Base-by-base conservation (phyloP, 1,140 invertebrate species). In the Drosophila erecta region DNA sequence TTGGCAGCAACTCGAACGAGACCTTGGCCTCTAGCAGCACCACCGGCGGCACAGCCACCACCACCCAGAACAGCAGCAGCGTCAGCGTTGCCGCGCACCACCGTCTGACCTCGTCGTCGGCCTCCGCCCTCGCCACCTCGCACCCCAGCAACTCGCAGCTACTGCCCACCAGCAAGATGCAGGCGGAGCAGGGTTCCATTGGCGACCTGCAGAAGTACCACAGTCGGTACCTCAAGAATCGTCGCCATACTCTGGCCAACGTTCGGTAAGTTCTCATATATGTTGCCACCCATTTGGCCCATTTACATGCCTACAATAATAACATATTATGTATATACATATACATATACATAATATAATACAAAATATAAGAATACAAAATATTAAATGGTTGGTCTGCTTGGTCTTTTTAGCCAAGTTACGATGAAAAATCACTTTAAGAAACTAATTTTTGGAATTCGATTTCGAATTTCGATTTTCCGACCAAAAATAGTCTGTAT, bases 131-230 rank as follows among this genome's bases (percentile, higher is more conserved):
- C 30, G 86, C 84, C 57, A 72, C 78, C 33, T 78, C 86, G 55
- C 81, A 87, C 50, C 81, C 81, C 14, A 86, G 76, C 74, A 79
- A 92, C 85, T 74, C 91, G 61, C 76, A 89, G 62, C 83, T 93
- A 84, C 92, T 89, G 67, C 94, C 93, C 61, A 79, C 79, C 67
- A 79, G 54, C 79, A 97, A 94, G 92, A 97, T 97, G 96, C 96
- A 97, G 93, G 96, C 96, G 56, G 96, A 97, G 93, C 96, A 96
- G 91, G 96, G 96, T 41, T 96, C 96, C 92, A 97, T 97, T 90
- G 96, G 96, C 46, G 96, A 97, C 90, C 94, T 97, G 59, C 95
- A 97, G 81, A 96, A 96, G 80, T 97, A 97, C 91, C 96, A 97
- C 90, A 96, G 96, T 81, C 93, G 95, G 76, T 96, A 96, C 92